Evolutionary conservation across 2,888 invertebrate species (phyloP).

Genomic region (Tetramorium bicarinatum): DNA sequence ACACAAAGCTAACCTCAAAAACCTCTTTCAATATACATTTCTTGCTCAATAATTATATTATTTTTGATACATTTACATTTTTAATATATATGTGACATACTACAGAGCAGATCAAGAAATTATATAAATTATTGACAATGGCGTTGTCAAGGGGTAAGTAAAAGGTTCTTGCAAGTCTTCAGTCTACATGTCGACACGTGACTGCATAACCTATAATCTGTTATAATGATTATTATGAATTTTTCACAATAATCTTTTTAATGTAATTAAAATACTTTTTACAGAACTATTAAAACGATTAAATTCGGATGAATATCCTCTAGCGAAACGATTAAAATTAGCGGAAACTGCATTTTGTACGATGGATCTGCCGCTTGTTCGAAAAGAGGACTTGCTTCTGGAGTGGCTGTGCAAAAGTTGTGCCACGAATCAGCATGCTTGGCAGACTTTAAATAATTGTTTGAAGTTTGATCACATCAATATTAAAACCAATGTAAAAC

Average conservation of each 20-base stretch:
- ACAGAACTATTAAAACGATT: constrained; percentile 87
- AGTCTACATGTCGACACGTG: constrained; percentile 9
- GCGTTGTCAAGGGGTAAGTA: constrained; percentile 46
- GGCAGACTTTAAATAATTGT: constrained; percentile 75
- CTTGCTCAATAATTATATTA: background rate
- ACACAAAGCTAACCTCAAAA: background rate
- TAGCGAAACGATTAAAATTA: constrained; percentile 87
- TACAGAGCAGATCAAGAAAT: background rate
- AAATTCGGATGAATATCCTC: constrained; percentile 85
- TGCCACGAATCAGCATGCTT: constrained; percentile 60
- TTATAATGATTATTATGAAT: background rate
- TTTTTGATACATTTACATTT: background rate
- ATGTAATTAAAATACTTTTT: constrained; percentile 15
- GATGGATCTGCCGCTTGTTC: constrained; percentile 86
- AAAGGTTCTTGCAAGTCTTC: constrained; percentile 13
- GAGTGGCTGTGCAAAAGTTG: constrained; percentile 86
- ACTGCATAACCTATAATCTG: constrained; percentile 9
- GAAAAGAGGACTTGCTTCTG: constrained; percentile 87
- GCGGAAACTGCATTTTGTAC: constrained; percentile 88
- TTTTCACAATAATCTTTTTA: background rate
- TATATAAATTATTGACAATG: constrained; percentile 11
- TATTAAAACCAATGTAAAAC: constrained; percentile 72
- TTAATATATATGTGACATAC: background rate
- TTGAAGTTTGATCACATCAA: constrained; percentile 67
- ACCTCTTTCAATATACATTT: background rate